phyloP scores from a whole-genome alignment of 2,113 vertebrate genomes.

The Gymnobelideus leadbeateri region DNA sequence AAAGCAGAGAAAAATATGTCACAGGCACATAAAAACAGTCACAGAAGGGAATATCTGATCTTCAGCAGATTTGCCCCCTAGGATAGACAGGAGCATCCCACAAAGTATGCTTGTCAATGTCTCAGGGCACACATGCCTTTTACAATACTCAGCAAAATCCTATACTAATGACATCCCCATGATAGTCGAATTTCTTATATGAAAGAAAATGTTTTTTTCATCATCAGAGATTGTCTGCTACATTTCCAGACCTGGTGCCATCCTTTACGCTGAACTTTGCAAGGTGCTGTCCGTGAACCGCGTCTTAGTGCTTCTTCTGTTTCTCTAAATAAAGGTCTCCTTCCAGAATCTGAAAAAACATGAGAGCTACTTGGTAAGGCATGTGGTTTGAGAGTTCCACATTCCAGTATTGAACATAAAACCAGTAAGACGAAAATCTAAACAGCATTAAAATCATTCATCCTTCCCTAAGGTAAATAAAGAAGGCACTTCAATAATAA shows the following conservation, averaged over 20 bases:
- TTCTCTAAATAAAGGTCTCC: constrained; percentile 73
- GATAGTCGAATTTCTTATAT: neutral
- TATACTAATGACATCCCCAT: neutral
- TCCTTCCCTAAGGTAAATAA: neutral
- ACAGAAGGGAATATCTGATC: neutral
- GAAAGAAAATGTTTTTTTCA: neutral
- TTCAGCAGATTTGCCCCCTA: neutral
- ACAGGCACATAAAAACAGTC: neutral
- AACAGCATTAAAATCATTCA: neutral
- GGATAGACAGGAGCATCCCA: neutral
- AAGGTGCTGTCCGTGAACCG: constrained; percentile 87
- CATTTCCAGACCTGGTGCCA: constrained; percentile 92
- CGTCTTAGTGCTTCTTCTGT: constrained; percentile 73
- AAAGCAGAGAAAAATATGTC: neutral
- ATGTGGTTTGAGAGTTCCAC: neutral
- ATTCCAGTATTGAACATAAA: neutral
- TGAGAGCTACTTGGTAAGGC: constrained; percentile 42
- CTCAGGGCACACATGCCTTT: neutral
- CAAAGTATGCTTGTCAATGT: neutral
- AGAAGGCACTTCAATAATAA: neutral
- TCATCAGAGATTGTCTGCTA: neutral
- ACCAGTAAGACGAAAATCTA: neutral
- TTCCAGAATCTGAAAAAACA: constrained; percentile 60
- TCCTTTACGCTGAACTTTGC: constrained; percentile 90
- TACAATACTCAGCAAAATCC: neutral